These are phyloP conservation scores for Lycorma delicatula DNA, from an alignment of 1,140 invertebrate genomes.

Conservation along the genomic window DNA sequence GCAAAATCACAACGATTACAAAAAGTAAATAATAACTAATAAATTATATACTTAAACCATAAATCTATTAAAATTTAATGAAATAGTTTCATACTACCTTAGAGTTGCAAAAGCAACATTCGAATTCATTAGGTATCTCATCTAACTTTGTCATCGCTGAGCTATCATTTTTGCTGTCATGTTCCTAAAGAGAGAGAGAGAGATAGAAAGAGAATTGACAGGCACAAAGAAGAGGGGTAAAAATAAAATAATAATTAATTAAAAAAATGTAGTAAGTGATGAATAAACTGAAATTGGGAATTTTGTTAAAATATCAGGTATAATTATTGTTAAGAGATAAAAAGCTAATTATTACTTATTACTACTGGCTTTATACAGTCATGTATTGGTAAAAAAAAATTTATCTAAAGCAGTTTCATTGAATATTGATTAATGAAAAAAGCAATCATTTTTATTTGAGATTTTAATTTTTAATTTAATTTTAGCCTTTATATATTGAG, in stretches of 20 bases:
- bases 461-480: too few relatives aligned
- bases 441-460: too few relatives aligned
- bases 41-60: too few relatives aligned
- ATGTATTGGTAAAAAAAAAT: too few relatives aligned
- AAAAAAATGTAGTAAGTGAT: not conserved
- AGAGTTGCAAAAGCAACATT: constrained; percentile 91
- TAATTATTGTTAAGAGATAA: not conserved
- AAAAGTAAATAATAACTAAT: too few relatives aligned
- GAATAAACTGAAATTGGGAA: not conserved
- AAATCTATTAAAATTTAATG: constrained; percentile 7
- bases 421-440: too few relatives aligned
- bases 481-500: too few relatives aligned
- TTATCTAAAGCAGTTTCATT: too few relatives aligned
- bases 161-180: constrained; percentile 56
- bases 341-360: too few relatives aligned
- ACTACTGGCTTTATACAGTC: too few relatives aligned
- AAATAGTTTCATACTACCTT: constrained; percentile 59
- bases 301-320: not conserved
- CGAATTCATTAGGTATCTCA: constrained; percentile 82
- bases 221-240: not conserved
- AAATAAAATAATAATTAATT: not conserved
- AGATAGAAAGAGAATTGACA: constrained; percentile 4
- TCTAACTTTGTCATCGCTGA: constrained; percentile 62
- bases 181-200: constrained; percentile 42
- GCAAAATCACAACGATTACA: too few relatives aligned